Evolutionary conservation across 2,888 invertebrate species (phyloP), one percentile per base, ranked within the genome.

Genomic region (Clanis bilineata): DNA sequence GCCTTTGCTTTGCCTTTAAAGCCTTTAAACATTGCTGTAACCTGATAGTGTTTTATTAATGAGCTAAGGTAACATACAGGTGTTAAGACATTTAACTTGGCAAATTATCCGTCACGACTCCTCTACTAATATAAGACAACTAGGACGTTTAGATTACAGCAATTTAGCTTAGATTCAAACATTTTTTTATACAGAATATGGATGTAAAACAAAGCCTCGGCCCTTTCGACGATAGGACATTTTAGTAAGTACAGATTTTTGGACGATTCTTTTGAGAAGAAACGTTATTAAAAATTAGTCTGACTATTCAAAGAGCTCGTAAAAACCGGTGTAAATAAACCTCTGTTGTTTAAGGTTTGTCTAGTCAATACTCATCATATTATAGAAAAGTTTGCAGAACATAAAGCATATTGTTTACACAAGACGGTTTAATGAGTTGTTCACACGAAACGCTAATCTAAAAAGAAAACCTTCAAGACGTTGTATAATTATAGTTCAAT

Each of bases 401-500:
- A 22, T 3, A 22, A 22, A 23, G 22, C 10, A 44, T 23, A 44
- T 44, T 44, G 21, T 51, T 21, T 32, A 51, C 32, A 32, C 32
- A 32, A 51, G 28, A 41, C 18, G 41, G n/a, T 28, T 51, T 15
- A 18, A 32, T 51, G 28, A 32, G 22, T 23, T 44, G 28, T 51
- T 51, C 51, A 32, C 51, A 51, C 51, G 10, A 32, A 18, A 51
- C 18, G 3, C 12, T 32, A 51, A 10, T 18, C 32, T 28, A 51
- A 32, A 25, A 32, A 32, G 51, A 28, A 21, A 15, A 5, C 7
- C 10, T 9, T 28, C n/a, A 47, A 47, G 15, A 25, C 7, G 3
- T 7, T 15, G 62, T 59, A 65, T 70, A 73, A 71, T 74, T 67
- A 68, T 58, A 65, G 54, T 47, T 69, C 63, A 68, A 69, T 66